A percentile compares a stretch with the other conserved stretches of the same genome.
phyloP scores from a whole-genome alignment of 2,888 invertebrate species.

The Elmis aenea region DNA sequence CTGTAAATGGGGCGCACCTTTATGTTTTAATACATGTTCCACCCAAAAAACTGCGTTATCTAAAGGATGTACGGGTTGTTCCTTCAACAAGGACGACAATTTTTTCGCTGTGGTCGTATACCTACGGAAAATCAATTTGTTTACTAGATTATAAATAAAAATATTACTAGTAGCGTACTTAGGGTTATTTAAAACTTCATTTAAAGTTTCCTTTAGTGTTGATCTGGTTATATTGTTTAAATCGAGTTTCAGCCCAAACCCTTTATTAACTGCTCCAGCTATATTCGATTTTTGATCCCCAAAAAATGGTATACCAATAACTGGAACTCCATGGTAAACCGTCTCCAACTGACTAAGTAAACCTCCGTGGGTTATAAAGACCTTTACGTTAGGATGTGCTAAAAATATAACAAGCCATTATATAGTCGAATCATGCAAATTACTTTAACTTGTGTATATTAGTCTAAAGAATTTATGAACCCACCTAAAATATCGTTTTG shows the following conservation, averaged over 20 bases:
- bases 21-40: conserved; percentile 31
- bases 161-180: conserved; percentile 1
- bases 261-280: conserved; percentile 43
- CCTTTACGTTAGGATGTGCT: conserved; percentile 52
- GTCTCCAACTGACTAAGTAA: conserved; percentile 54
- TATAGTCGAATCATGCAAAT: no score
- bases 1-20: conserved; percentile 29
- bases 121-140: no score
- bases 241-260: conserved; percentile 42
- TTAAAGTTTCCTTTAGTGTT: conserved; percentile 39
- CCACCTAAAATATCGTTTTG: conserved; percentile 35
- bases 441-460: no score
- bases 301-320: conserved; percentile 51
- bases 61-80: conserved; percentile 28
- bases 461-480: no score
- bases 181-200: background rate
- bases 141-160: no score
- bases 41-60: conserved; percentile 34
- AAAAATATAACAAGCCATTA: no score
- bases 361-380: conserved; percentile 58
- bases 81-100: conserved; percentile 25
- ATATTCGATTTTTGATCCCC: conserved; percentile 51
- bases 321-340: conserved; percentile 47
- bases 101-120: conserved; percentile 23
- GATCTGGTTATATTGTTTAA: conserved; percentile 44